phyloP scores from a whole-genome alignment of 2,113 vertebrate species.

The Zapus hudsonius region DNA sequence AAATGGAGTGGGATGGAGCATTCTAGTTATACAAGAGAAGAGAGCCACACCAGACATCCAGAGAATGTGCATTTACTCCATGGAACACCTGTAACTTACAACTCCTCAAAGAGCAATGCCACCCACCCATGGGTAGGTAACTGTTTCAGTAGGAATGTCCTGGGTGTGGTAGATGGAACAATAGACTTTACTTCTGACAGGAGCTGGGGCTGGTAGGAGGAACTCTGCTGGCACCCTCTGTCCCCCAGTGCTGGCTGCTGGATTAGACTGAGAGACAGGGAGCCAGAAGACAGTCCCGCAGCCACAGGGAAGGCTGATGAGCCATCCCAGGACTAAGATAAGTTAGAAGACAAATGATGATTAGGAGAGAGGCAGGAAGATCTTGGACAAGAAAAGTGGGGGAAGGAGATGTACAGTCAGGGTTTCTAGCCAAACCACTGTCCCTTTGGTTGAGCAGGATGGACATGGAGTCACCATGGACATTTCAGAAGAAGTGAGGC shows the following conservation, averaged over 20 bases:
- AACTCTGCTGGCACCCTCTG: background rate
- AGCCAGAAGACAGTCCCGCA: background rate
- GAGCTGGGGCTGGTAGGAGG: background rate
- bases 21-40: slow-evolving; percentile 5
- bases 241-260: background rate
- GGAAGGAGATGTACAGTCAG: background rate
- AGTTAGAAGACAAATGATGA: background rate
- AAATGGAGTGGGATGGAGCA: background rate
- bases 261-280: background rate
- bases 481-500: background rate
- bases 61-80: background rate
- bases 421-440: background rate
- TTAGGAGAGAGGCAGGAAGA: background rate
- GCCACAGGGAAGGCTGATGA: background rate
- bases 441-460: background rate
- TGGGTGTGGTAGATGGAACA: background rate
- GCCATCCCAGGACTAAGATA: background rate
- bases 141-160: background rate
- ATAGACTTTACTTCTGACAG: background rate
- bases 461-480: background rate
- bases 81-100: background rate
- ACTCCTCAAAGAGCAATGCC: background rate
- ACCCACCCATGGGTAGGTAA: background rate
- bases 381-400: background rate
- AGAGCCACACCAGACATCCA: background rate